phyloP scores from a whole-genome alignment of 2,888 invertebrate species.

The Octodonta nipae region DNA sequence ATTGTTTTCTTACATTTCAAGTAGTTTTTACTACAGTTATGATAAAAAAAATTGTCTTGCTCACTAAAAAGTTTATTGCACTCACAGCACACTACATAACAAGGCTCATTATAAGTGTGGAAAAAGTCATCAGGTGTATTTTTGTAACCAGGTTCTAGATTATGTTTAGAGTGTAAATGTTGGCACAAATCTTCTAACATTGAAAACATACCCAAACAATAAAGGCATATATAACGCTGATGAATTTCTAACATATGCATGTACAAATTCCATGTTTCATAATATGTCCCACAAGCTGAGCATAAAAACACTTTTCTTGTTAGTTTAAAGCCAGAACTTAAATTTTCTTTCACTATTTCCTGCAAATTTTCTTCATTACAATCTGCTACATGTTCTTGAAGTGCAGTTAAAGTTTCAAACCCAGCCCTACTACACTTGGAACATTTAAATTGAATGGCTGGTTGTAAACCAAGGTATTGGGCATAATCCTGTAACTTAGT shows the following conservation, averaged over 20 bases:
- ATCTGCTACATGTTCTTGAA: slow-evolving; percentile 55
- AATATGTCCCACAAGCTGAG: slow-evolving; percentile 69
- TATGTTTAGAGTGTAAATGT: slow-evolving; percentile 67
- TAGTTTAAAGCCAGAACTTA: slow-evolving; percentile 45
- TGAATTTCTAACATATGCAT: slow-evolving; percentile 74
- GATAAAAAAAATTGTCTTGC: slow-evolving; percentile 61
- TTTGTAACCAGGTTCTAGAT: slow-evolving; percentile 57
- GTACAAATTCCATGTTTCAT: slow-evolving; percentile 77
- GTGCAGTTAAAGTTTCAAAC: slow-evolving; percentile 49
- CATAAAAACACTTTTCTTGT: slow-evolving; percentile 70
- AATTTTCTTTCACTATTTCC: slow-evolving; percentile 30
- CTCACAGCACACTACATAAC: slow-evolving; percentile 66
- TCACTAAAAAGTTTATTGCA: slow-evolving; percentile 69
- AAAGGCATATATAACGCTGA: slow-evolving; percentile 67
- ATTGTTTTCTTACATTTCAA: slow-evolving; percentile 15
- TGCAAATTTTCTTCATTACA: slow-evolving; percentile 36
- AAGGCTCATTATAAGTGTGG: slow-evolving; percentile 49
- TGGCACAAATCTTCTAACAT: slow-evolving; percentile 64
- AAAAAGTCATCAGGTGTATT: slow-evolving; percentile 55
- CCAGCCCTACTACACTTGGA: slow-evolving; percentile 57
- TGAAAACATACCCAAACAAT: slow-evolving; percentile 71
- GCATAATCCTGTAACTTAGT: slow-evolving; percentile 45
- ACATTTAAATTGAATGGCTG: slow-evolving; percentile 59
- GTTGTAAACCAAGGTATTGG: slow-evolving; percentile 58
- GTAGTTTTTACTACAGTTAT: slow-evolving; percentile 42